Base-by-base conservation (phyloP, 2,888 invertebrate species). In the Sinodicranocentrus sp. region DNA sequence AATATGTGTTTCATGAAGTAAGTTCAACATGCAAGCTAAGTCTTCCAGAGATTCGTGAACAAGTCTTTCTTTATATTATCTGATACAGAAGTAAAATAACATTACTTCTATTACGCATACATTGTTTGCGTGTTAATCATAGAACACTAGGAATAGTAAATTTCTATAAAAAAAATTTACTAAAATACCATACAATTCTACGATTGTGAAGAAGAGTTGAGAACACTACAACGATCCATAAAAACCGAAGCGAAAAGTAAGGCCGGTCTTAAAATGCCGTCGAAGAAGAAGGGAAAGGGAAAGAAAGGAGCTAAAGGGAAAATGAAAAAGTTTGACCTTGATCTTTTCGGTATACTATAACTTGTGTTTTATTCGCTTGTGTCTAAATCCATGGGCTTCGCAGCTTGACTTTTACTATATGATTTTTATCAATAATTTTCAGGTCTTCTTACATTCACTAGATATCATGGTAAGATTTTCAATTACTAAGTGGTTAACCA, bases 391-490 rank as follows among this genome's bases (percentile, higher is more conserved):
- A 13, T 52, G 2, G 19, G 8, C 19, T 17, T 52, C 19, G 2
- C n/a, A 48, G 15, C 39, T 44, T 39, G 39, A 39, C 5, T 8
- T 39, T 8, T 39, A 39, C 39, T 13, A 8, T 39, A 13, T 8
- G 39, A 39, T 8, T 39, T 39, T 39, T 39, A 39, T 39, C 13
- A 39, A 39, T 39, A n/a, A n/a, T n/a, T n/a, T 65, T 15, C 26
- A 88, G 88, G 88, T 17, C 43, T 87, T 17, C 67, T 88, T 21
- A 88, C 87, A 10, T 87, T 87, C 59, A 88, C 88, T 1, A 52
- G 87, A 25, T 82, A 79, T 61, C 84, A 87, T 84, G 88, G 57
- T 57, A 25, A 57, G 57, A 1, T 2, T 21, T 54, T 19, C 48
- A 48, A 3, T 15, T n/a, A 48, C 48, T 5, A 2, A n/a, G 15